Evolutionary conservation across 2,888 invertebrate species (phyloP), one percentile per base, ranked within the genome.

Genomic region (Ophraella communa): DNA sequence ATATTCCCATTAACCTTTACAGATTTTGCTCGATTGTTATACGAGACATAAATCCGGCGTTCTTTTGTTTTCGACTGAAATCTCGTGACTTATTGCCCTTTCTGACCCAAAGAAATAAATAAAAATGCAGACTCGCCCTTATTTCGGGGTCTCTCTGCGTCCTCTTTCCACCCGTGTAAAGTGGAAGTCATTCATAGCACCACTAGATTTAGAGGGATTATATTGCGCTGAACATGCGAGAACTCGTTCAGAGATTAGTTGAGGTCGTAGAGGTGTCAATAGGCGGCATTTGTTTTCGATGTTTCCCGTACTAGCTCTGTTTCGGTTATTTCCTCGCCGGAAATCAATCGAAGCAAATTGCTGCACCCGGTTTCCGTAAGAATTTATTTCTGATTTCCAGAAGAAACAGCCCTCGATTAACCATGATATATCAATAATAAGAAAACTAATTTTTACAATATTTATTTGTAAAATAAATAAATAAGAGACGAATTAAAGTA

Each of bases 211-310:
- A 56, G n/a, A n/a, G 62, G 66, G 66, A 66, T 66, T 66, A 63
- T 55, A 60, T 63, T 52, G 62, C 59, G 45, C 20, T 56, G 30
- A 62, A 59, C 63, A 62, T 66, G 60, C 62, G 55, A 42, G 59
- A 30, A 27, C 62, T 57, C 45, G 27, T 23, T 58, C 44, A 52
- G 59, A 63, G 62, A 66, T 66, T 66, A 66, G 59, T 63, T 62
- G 56, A 55, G 66, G 56, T 60, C 66, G 60, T 62, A 56, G 45
- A 59, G 58, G 66, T 63, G 66, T 66, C 66, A 66, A 66, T 66
- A 54, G 60, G 47, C 45, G 52, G 58, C 60, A 66, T 63, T 63
- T 63, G 62, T 66, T 66, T 56, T 44, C 63, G 44, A 39, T 55
- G 61, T 63, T 58, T n/a, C n/a, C 53, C 14, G 45, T 39, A 44